Evolutionary conservation across 2,888 invertebrate genomes (phyloP).

Genomic region (Caradrina clavipalpis): DNA sequence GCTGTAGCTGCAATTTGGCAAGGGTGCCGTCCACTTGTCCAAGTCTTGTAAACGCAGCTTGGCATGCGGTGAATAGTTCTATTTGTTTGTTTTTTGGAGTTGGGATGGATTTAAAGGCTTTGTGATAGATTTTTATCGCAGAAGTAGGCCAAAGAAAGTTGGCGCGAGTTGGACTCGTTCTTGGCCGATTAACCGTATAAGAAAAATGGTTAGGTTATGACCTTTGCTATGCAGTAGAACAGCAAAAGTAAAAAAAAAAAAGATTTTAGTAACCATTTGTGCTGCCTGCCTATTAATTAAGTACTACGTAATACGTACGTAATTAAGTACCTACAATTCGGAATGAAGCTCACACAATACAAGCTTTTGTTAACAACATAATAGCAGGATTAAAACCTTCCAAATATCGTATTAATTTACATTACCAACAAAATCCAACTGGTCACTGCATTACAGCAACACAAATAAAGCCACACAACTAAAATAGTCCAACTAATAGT

Average conservation of each 20-base stretch:
- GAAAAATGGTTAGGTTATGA: too few species aligned
- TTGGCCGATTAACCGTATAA: too few species aligned
- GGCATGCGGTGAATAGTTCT: conserved; percentile 16
- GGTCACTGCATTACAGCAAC: conserved; percentile 7
- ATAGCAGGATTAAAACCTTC: not conserved
- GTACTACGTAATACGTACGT: too few species aligned
- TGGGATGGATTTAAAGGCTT: not conserved
- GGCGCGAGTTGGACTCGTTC: too few species aligned
- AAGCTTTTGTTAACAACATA: not conserved
- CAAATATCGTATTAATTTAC: not conserved
- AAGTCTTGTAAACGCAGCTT: conserved; percentile 48
- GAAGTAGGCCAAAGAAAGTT: too few species aligned
- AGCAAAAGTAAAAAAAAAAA: too few species aligned
- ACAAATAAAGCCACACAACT: conserved; percentile 23
- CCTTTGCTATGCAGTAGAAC: too few species aligned
- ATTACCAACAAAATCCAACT: conserved; percentile 6
- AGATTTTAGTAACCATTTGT: too few species aligned
- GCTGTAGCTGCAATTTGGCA: conserved; percentile 56
- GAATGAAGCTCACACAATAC: not conserved
- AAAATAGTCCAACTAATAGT: conserved; percentile 34
- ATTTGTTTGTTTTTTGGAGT: conserved; percentile 12
- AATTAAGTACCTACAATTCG: too few species aligned
- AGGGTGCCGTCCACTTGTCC: conserved; percentile 33
- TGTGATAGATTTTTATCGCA: too few species aligned
- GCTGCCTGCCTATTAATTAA: not conserved